A percentile compares a stretch with the other conserved stretches of the same genome.
These are phyloP conservation scores for Ormyrus pomaceus DNA, from an alignment of 2,888 invertebrate species.

Conservation along the genomic window DNA sequence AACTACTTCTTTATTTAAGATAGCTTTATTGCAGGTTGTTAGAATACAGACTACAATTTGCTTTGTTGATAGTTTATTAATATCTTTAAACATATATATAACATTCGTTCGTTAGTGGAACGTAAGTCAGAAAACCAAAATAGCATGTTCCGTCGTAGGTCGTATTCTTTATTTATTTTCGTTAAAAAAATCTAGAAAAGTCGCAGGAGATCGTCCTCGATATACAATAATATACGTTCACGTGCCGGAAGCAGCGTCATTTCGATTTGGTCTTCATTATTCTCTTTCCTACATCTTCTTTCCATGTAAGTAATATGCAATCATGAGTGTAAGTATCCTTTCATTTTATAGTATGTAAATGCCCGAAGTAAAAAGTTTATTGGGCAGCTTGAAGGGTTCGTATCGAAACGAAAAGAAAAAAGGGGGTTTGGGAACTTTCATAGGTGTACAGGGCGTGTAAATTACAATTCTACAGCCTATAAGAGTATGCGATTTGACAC, in stretches of 20 bases:
- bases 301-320: constrained; percentile 14
- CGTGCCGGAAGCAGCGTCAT: constrained; percentile 38
- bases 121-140: constrained; percentile 49
- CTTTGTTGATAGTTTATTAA: constrained; percentile 57
- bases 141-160: constrained; percentile 30
- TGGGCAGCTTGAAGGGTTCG: constrained; percentile 34
- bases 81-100: constrained; percentile 56
- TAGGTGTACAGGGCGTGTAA: constrained; percentile 34
- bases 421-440: constrained; percentile 21
- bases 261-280: constrained; percentile 41
- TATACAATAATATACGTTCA: constrained; percentile 49
- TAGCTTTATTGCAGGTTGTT: constrained; percentile 73
- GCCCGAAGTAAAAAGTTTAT: constrained; percentile 28
- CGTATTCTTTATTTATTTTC: constrained; percentile 34
- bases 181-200: constrained; percentile 56
- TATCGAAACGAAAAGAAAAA: constrained; percentile 48
- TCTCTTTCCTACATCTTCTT: constrained; percentile 19
- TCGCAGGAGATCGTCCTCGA: constrained; percentile 46
- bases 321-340: constrained; percentile 10
- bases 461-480: constrained; percentile 54
- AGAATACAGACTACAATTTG: constrained; percentile 63
- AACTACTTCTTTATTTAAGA: constrained; percentile 65
- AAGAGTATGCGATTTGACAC: constrained; percentile 73
- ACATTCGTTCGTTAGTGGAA: constrained; percentile 55
- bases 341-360: constrained; percentile 33